Evolutionary conservation across 2,797 vertebrate genomes (phyloP).

Genomic region (Lerista edwardsae): DNA sequence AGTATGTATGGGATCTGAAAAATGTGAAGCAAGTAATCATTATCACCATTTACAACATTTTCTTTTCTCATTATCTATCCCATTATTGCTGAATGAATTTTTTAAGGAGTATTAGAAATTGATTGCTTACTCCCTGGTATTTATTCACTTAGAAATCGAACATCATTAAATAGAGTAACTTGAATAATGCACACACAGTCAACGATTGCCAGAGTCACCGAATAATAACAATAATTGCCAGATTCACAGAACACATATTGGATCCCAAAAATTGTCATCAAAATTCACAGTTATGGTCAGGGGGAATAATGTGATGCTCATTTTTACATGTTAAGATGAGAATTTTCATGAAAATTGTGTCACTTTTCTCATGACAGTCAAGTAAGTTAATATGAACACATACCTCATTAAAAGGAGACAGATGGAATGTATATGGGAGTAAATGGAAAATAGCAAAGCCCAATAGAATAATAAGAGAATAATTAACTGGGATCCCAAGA

Average conservation of each 20-base stretch:
- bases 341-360: not conserved
- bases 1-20: not conserved
- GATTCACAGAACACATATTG: not conserved
- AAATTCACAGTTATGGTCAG: not conserved
- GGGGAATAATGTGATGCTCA: too few relatives aligned
- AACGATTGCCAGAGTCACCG: too few relatives aligned
- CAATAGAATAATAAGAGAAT: not conserved
- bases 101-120: too few relatives aligned
- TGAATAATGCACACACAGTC: not conserved
- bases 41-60: not conserved
- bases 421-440: not conserved
- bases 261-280: not conserved
- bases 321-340: too few relatives aligned
- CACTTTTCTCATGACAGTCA: not conserved
- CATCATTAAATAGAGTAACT: not conserved
- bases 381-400: not conserved
- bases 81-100: conserved; percentile 4
- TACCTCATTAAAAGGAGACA: not conserved
- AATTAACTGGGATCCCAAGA: not conserved
- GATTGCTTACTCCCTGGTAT: not conserved
- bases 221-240: not conserved
- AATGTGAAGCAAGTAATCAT: not conserved
- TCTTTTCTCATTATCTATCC: not conserved
- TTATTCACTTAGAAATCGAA: not conserved
- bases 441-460: not conserved